Percentiles rank a stretch among this genome's conserved stretches.
phyloP scores from a whole-genome alignment of 1,140 invertebrate species.

The Drosophila elegans region DNA sequence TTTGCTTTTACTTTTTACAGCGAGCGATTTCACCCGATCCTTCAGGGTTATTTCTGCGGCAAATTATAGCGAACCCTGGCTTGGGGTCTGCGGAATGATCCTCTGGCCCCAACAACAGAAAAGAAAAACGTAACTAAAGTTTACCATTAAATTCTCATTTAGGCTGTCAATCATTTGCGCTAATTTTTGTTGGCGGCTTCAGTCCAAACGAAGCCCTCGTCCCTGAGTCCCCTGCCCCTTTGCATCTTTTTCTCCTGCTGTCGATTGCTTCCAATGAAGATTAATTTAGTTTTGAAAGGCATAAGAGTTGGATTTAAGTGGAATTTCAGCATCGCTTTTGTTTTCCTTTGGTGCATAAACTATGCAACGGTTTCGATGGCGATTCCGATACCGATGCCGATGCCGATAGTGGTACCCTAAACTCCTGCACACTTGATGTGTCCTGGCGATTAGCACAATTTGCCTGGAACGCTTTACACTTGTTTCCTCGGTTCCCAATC shows the following conservation, averaged over 20 bases:
- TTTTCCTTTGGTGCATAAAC: conserved; percentile 41
- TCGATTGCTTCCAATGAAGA: conserved; percentile 81
- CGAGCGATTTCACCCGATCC: conserved; percentile 26
- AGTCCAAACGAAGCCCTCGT: conserved; percentile 33
- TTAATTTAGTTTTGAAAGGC: conserved; percentile 77
- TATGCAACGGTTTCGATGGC: conserved; percentile 41
- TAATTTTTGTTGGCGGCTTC: conserved; percentile 74
- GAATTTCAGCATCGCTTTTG: conserved; percentile 53
- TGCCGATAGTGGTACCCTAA: neutral
- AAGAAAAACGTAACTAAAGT: conserved; percentile 51
- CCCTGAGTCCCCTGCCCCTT: conserved; percentile 4
- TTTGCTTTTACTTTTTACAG: conserved; percentile 72
- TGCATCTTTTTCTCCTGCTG: conserved; percentile 40
- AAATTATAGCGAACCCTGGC: conserved; percentile 65
- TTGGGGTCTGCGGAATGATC: conserved; percentile 9
- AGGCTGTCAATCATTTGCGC: conserved; percentile 83
- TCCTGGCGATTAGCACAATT: conserved; percentile 72
- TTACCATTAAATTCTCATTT: conserved; percentile 84
- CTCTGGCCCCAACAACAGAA: conserved; percentile 5
- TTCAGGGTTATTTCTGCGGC: conserved; percentile 47
- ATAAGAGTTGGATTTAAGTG: conserved; percentile 59
- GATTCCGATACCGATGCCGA: neutral
- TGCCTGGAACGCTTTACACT: conserved; percentile 75
- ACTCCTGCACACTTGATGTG: conserved; percentile 48
- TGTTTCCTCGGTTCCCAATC: conserved; percentile 47